These are phyloP conservation scores for Bradypodion pumilum DNA, from an alignment of 2,797 vertebrate species.

Conservation along the genomic window DNA sequence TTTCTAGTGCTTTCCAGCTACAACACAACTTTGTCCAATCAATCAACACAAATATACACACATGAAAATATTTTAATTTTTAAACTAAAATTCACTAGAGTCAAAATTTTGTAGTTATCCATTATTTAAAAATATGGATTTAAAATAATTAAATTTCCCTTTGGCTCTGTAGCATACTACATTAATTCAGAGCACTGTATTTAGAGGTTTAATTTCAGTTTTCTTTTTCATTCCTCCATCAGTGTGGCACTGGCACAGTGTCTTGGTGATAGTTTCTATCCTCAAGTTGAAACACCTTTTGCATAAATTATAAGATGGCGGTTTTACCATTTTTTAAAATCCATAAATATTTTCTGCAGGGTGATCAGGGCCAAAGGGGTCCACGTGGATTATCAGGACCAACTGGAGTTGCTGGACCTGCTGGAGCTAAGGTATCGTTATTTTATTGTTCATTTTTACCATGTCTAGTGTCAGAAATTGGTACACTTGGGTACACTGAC, in stretches of 20 bases:
- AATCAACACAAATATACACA: no score
- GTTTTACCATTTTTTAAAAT: no score
- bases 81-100: neutral
- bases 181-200: no score
- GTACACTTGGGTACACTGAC: no score
- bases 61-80: no score
- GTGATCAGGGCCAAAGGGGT: slow-evolving; percentile 89
- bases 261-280: slow-evolving; percentile 5
- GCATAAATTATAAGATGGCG: neutral
- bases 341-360: slow-evolving; percentile 69
- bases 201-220: neutral
- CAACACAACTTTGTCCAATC: no score
- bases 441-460: neutral
- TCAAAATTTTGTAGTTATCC: neutral
- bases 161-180: neutral
- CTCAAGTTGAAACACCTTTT: neutral
- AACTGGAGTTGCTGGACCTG: slow-evolving; percentile 82
- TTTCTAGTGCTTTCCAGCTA: no score
- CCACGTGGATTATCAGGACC: slow-evolving; percentile 87
- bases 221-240: neutral
- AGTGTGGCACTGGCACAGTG: neutral
- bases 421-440: slow-evolving; percentile 84
- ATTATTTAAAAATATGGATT: neutral
- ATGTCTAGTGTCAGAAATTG: neutral
- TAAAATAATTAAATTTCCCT: neutral